phyloP scores from a whole-genome alignment of 2,113 vertebrate species.

The Globicephala melas region DNA sequence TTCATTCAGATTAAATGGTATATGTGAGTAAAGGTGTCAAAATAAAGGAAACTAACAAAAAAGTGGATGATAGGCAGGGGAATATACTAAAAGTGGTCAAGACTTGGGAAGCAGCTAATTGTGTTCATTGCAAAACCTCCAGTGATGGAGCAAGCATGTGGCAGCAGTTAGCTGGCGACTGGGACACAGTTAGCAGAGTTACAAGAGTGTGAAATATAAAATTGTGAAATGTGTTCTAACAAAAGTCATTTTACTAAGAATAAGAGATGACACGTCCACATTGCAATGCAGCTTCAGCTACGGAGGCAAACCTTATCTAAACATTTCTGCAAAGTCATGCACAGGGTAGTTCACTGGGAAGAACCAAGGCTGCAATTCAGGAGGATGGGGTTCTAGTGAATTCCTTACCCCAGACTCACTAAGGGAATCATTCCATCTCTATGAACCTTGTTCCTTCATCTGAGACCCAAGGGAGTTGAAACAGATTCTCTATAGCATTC shows the following conservation, averaged over 20 bases:
- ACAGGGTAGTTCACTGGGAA: not conserved
- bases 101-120: not conserved
- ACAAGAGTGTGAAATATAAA: conserved; percentile 5
- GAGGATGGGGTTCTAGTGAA: not conserved
- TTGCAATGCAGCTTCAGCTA: not conserved
- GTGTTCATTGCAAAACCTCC: not conserved
- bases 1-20: not conserved
- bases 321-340: conserved; percentile 35
- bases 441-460: not conserved
- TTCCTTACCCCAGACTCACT: not conserved
- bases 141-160: conserved; percentile 22
- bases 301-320: conserved; percentile 45
- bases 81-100: not conserved
- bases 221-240: conserved; percentile 59
- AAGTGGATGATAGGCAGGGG: not conserved
- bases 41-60: not conserved
- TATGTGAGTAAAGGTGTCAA: not conserved
- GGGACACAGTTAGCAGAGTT: not conserved
- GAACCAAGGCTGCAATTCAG: not conserved
- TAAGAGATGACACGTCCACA: conserved; percentile 8
- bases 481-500: not conserved
- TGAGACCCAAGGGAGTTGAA: not conserved
- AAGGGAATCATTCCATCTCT: not conserved
- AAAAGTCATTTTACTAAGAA: conserved; percentile 49
- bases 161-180: not conserved